These are phyloP conservation scores for Myotis planiceps DNA, from an alignment of 2,797 vertebrate genomes.

Conservation along the genomic window DNA sequence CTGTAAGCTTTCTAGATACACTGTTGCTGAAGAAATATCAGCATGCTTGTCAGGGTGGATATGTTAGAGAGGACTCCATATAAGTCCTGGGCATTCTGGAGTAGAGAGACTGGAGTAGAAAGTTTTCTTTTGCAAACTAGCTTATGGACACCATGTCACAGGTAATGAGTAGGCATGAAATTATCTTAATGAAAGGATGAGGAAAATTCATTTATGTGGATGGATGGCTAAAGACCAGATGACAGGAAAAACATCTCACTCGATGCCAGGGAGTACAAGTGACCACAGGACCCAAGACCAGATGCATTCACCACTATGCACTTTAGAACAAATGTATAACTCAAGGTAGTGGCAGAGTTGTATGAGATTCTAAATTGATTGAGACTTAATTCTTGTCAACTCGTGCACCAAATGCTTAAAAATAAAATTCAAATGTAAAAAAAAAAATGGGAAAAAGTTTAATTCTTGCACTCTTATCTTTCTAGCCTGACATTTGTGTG, in stretches of 20 bases:
- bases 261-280: neutral
- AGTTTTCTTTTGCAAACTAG: neutral
- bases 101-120: neutral
- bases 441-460: neutral
- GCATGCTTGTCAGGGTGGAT: neutral
- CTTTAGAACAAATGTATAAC: neutral
- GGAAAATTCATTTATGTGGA: neutral
- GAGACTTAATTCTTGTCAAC: neutral
- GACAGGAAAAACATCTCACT: neutral
- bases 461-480: neutral
- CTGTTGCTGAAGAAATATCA: neutral
- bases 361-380: neutral
- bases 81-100: neutral
- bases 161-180: neutral
- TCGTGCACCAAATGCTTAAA: neutral
- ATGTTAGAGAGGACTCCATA: neutral
- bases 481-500: neutral
- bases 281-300: neutral
- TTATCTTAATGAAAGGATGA: neutral
- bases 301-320: neutral
- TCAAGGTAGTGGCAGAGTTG: neutral
- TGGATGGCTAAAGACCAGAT: neutral
- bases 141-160: neutral
- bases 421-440: neutral
- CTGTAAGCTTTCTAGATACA: neutral